A percentile compares a stretch with the other conserved stretches of the same genome.
Conservation (phyloP, 2,888 invertebrate genomes). For the Scaptomyza flava region DNA sequence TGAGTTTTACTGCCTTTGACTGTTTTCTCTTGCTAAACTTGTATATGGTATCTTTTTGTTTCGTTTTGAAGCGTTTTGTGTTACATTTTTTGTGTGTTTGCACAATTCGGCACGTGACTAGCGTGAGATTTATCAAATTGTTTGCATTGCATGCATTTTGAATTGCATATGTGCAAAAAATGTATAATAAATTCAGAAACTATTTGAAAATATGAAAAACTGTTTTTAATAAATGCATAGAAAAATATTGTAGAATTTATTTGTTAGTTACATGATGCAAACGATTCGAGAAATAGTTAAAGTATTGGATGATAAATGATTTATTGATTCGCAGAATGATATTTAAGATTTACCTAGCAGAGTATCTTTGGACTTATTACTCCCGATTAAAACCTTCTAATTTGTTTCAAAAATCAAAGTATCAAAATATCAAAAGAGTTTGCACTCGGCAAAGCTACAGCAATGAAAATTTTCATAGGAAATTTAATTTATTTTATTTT, state of each 20-base stretch:
- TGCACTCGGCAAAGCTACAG: too few species aligned
- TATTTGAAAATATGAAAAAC: constrained; percentile 31
- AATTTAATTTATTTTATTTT: background rate
- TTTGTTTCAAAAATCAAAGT: background rate
- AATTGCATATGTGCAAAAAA: constrained; percentile 41
- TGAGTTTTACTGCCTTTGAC: constrained; percentile 28
- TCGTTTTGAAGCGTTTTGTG: constrained; percentile 30
- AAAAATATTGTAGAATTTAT: constrained; percentile 34
- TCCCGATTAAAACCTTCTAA: too few species aligned
- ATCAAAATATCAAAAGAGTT: background rate
- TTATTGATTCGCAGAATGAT: background rate
- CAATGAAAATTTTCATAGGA: background rate
- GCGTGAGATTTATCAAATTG: constrained; percentile 58
- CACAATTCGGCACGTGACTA: constrained; percentile 64
- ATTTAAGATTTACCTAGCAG: background rate
- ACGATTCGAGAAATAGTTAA: background rate
- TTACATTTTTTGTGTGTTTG: constrained; percentile 54
- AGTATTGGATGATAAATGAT: background rate
- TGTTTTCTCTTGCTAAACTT: constrained; percentile 33
- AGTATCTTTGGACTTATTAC: too few species aligned
- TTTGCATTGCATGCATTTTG: constrained; percentile 41
- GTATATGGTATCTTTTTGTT: constrained; percentile 12
- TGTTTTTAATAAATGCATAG: constrained; percentile 54
- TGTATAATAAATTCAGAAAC: constrained; percentile 13
- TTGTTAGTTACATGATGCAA: background rate